phyloP scores from a whole-genome alignment of 2,888 invertebrate species.

The Sycophila texana region DNA sequence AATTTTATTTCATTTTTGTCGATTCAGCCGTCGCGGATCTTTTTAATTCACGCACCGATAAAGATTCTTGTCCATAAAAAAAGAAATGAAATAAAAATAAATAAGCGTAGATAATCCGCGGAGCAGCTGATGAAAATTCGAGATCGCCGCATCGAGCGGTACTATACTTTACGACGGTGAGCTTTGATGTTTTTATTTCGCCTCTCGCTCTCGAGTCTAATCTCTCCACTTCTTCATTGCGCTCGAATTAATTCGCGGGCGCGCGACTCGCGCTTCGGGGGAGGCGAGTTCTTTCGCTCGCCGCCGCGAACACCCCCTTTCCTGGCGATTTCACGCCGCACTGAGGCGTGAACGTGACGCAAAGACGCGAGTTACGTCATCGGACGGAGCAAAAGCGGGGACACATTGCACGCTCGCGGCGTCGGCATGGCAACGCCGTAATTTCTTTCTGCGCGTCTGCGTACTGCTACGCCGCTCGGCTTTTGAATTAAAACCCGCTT shows the following conservation, averaged over 20 bases:
- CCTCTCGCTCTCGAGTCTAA: background rate
- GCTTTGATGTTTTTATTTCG: conserved; percentile 2
- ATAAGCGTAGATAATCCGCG: too few species aligned
- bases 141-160: too few species aligned
- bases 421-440: conserved; percentile 70
- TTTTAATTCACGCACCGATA: too few species aligned
- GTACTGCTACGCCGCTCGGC: background rate
- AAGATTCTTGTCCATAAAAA: too few species aligned
- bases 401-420: conserved; percentile 55
- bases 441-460: background rate
- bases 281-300: background rate
- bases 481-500: conserved; percentile 2
- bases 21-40: too few species aligned
- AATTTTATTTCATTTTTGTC: too few species aligned
- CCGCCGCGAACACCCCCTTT: background rate
- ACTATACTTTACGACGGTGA: too few species aligned
- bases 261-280: background rate
- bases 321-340: background rate
- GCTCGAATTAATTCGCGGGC: background rate
- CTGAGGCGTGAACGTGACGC: conserved; percentile 65
- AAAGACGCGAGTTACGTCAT: conserved; percentile 72
- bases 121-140: too few species aligned
- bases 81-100: too few species aligned
- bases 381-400: conserved; percentile 52
- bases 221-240: background rate